Evolutionary conservation across 2,797 vertebrate species (phyloP), one percentile per base, ranked within the genome.

Genomic region (Clarias fuscus): DNA sequence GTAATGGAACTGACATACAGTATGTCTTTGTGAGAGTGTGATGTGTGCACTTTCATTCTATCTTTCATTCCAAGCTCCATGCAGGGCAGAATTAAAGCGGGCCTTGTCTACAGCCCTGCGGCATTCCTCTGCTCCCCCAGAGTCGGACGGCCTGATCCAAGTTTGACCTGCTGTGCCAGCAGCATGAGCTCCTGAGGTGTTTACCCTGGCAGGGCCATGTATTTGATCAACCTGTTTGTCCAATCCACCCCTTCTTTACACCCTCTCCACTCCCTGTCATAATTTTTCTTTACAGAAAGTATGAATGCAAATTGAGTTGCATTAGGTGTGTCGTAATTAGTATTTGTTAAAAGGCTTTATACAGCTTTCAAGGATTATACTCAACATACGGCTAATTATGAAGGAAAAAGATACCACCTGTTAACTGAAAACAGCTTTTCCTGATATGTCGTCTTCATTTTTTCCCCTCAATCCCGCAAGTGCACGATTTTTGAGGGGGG

Each of bases 181-280:
- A 72, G 61, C 88, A 80, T 33, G 90, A 88, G 86, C 91, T 87
- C 92, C 92, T 92, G 92, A 91, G 86, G 88, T 94, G 93, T 95
- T 95, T 95, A 90, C 82, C 90, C 95, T 95, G 94, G 94, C 92
- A 90, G 86, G 14, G 8, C 64, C 88, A 84, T 91, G 80, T 95
- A 93, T 95, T 95, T 94, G 92, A 94, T 95, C 92, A 94, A 90
- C 93, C 90, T 93, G 91, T 91, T 95, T 91, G 91, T 90, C 89
- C 91, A 93, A 92, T 92, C 92, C 91, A 88, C 91, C 89, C 20
- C 48, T 88, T 30, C 61, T 83, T 33, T 64, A 37, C 30, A 86
- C 62, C 17, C 33, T 84, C 53, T 80, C 59, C 10, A 84, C 40
- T 58, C 77, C 40, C 76, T 92, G 89, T 80, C 13, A 53, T 81